Conservation (phyloP, 2,113 vertebrate genomes). For the Solenodon paradoxus region DNA sequence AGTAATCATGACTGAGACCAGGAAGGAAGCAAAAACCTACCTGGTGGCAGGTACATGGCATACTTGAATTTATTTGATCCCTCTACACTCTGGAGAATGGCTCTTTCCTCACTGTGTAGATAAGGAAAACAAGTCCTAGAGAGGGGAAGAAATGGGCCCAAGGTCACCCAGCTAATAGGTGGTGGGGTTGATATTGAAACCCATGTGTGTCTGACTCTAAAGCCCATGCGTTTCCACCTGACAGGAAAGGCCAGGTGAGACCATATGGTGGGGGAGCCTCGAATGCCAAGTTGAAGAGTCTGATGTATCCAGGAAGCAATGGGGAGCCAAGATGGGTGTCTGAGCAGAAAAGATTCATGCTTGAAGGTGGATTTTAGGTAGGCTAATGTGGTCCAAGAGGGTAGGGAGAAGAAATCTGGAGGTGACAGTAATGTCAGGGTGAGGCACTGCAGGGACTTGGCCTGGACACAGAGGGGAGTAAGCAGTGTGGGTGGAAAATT, state of each 20-base stretch:
- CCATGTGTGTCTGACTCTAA: not conserved
- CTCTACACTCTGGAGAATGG: not conserved
- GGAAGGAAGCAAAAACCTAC: not conserved
- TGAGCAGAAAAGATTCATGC: slow-evolving; percentile 19
- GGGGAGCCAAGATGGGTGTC: not conserved
- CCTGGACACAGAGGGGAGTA: not conserved
- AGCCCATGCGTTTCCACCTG: not conserved
- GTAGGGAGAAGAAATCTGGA: not conserved
- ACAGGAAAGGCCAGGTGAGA: slow-evolving; percentile 21
- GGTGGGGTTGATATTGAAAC: not conserved
- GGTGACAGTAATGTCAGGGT: not conserved
- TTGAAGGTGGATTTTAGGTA: slow-evolving; percentile 30
- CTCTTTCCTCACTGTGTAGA: slow-evolving; percentile 25
- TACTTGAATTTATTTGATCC: slow-evolving; percentile 16
- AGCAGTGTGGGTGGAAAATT: not conserved
- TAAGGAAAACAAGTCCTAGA: slow-evolving; percentile 39
- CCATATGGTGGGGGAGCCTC: not conserved
- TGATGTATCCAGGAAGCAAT: slow-evolving; percentile 37
- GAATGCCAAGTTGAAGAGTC: slow-evolving; percentile 15
- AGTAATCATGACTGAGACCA: not conserved
- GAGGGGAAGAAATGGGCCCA: not conserved
- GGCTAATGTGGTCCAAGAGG: not conserved
- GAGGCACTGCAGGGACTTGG: not conserved
- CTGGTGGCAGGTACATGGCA: not conserved
- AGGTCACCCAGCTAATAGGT: not conserved